phyloP scores from a whole-genome alignment of 1,140 invertebrate species.

The Lanistes nyassanus region DNA sequence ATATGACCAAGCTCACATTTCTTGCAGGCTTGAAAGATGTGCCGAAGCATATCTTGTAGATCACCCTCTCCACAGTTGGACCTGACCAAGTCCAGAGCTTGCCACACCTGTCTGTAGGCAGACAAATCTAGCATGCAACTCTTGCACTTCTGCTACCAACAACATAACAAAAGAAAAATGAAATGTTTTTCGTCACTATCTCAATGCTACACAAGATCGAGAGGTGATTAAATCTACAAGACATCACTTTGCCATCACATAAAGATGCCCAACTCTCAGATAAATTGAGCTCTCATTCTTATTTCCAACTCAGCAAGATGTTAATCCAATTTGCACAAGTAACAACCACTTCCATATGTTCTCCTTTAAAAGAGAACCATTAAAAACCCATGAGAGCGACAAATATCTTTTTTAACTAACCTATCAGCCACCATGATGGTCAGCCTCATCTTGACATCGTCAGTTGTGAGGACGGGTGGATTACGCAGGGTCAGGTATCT shows the following conservation, averaged over 20 bases:
- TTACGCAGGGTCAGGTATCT: constrained; percentile 68
- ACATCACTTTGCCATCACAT: neutral
- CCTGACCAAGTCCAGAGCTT: constrained; percentile 72
- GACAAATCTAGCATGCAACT: neutral
- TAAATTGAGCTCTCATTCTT: neutral
- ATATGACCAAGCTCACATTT: constrained; percentile 52
- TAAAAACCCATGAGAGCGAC: constrained; percentile 16
- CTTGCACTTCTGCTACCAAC: neutral
- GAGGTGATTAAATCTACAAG: neutral
- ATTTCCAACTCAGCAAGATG: neutral
- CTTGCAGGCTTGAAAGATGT: constrained; percentile 66
- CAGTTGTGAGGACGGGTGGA: constrained; percentile 68
- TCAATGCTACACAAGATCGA: neutral
- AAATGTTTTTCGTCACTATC: neutral
- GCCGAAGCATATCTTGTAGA: constrained; percentile 59
- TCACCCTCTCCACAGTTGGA: constrained; percentile 30
- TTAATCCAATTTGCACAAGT: too few species aligned
- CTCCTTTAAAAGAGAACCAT: too few species aligned
- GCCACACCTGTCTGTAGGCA: constrained; percentile 66
- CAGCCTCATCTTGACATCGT: constrained; percentile 70
- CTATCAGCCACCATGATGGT: constrained; percentile 72
- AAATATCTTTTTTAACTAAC: constrained; percentile 41
- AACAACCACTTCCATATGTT: too few species aligned
- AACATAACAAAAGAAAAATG: neutral
- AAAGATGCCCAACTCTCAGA: neutral